phyloP scores from a whole-genome alignment of 2,888 invertebrate genomes.

The Syrista parreyssii region DNA sequence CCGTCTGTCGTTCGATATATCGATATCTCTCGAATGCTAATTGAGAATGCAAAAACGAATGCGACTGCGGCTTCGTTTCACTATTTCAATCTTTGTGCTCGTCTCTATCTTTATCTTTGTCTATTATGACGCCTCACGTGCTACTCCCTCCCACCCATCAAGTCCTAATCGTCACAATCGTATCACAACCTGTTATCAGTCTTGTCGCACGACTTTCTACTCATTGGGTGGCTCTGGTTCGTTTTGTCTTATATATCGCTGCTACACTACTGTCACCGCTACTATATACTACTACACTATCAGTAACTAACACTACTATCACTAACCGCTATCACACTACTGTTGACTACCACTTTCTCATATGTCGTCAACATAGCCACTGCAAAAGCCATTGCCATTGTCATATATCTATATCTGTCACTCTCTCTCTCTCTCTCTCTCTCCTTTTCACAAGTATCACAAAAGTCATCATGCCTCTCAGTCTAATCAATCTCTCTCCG shows the following conservation, averaged over 20 bases:
- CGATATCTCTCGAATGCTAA: neutral
- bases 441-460: constrained; percentile 7
- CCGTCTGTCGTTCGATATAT: neutral
- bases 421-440: constrained; percentile 20
- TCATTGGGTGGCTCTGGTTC: neutral
- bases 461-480: neutral
- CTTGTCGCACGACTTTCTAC: neutral
- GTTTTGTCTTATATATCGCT: neutral
- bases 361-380: neutral
- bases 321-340: neutral
- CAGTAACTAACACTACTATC: neutral
- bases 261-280: neutral
- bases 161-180: neutral
- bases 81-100: neutral
- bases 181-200: neutral
- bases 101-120: neutral
- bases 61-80: constrained; percentile 2
- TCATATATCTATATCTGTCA: constrained; percentile 19
- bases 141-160: neutral
- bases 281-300: neutral
- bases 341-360: neutral
- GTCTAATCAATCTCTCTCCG: neutral
- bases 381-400: neutral
- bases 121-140: neutral
- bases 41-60: neutral